A percentile compares a stretch with the other conserved stretches of the same genome.
Evolutionary conservation across 2,888 invertebrate species (phyloP).

Genomic region (Steinernema scapterisci): DNA sequence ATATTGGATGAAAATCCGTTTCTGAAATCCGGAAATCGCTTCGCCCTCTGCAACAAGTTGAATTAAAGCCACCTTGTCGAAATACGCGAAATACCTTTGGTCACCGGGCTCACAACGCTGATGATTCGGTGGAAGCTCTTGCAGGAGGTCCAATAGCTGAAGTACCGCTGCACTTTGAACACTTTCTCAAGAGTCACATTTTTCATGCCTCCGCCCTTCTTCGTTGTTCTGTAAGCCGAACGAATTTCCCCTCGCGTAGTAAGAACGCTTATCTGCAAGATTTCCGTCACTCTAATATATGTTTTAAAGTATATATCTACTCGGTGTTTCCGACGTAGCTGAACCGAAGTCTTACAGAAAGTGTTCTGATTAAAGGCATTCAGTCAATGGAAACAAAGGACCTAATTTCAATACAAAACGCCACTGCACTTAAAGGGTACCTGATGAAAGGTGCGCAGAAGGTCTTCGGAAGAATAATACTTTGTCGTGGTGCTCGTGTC

Average conservation of each 20-base stretch:
- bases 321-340: no score
- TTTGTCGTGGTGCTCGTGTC: constrained; percentile 58
- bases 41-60: constrained; percentile 42
- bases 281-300: constrained; percentile 34
- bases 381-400: no score
- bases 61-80: no score
- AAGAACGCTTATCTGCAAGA: constrained; percentile 50
- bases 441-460: constrained; percentile 50
- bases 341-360: no score
- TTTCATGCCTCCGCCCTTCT: constrained; percentile 44
- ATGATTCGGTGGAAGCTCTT: constrained; percentile 60
- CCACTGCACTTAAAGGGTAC: no score
- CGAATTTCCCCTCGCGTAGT: constrained; percentile 51
- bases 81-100: constrained; percentile 37
- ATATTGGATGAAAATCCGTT: constrained; percentile 57
- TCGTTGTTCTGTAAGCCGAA: constrained; percentile 48
- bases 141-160: constrained; percentile 60
- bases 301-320: no score
- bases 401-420: neutral
- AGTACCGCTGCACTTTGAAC: constrained; percentile 55
- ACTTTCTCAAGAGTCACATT: constrained; percentile 45
- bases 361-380: no score
- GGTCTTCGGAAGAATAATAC: constrained; percentile 59
- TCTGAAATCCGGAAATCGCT: constrained; percentile 42
- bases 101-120: constrained; percentile 52